Percentiles rank a stretch among this genome's conserved stretches.
These are phyloP conservation scores for Sorex fumeus DNA, from an alignment of 2,113 vertebrate species.

Conservation along the genomic window DNA sequence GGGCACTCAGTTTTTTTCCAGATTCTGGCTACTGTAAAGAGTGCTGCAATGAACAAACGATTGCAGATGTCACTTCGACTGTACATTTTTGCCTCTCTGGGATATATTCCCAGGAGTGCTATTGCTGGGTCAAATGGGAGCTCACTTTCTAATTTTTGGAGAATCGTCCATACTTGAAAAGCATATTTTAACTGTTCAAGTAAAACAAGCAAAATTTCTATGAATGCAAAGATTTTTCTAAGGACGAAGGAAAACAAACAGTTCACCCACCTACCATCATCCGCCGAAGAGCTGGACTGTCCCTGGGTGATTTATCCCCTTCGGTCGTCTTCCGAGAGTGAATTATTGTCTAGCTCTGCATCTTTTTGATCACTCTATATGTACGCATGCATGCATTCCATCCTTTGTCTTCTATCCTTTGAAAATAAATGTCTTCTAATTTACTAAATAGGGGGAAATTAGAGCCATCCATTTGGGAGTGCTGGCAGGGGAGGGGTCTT, in stretches of 20 bases:
- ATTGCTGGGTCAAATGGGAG: no score
- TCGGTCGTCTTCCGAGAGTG: neutral
- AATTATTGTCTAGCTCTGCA: conserved; percentile 36
- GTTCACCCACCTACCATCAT: neutral
- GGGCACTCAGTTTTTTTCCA: no score
- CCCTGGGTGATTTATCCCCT: neutral
- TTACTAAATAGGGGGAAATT: neutral
- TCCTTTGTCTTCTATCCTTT: neutral
- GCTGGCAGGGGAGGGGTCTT: neutral
- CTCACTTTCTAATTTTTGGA: no score
- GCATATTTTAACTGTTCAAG: neutral
- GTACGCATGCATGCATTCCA: no score
- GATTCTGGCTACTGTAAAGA: no score
- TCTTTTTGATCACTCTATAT: neutral
- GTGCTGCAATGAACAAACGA: no score
- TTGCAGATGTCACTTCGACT: no score
- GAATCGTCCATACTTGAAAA: no score
- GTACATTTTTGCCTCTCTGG: no score
- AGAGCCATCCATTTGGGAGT: neutral
- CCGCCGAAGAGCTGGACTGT: neutral
- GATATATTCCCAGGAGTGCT: no score
- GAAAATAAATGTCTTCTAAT: conserved; percentile 16
- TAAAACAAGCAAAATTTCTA: neutral
- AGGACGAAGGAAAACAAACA: neutral
- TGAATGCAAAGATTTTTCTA: neutral